Percentiles rank a stretch among this genome's conserved stretches.
Evolutionary conservation across 2,888 invertebrate genomes (phyloP).

Genomic region (Athalia cordata): DNA sequence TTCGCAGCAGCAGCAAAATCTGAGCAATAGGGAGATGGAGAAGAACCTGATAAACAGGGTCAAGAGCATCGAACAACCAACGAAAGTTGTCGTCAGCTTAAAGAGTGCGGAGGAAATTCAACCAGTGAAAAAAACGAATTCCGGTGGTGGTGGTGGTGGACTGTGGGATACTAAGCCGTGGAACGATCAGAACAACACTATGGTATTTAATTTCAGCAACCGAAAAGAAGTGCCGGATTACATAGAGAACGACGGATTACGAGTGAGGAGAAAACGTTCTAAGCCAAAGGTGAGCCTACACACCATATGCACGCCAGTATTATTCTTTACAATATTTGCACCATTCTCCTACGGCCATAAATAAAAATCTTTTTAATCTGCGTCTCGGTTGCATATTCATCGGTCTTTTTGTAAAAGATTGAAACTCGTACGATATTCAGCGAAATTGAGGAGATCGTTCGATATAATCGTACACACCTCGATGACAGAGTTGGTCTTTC

Average conservation of each 20-base stretch:
- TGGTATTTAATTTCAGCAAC: slow-evolving; percentile 92
- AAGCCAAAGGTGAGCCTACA: slow-evolving; percentile 82
- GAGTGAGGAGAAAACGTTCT: slow-evolving; percentile 81
- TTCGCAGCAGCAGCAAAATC: slow-evolving; percentile 69
- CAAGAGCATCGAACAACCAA: slow-evolving; percentile 77
- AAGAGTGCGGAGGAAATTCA: slow-evolving; percentile 71
- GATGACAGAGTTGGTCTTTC: slow-evolving; percentile 41
- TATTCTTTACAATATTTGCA: too few relatives aligned
- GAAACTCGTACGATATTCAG: not conserved
- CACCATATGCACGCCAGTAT: too few relatives aligned
- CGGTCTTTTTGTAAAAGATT: not conserved
- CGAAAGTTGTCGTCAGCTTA: slow-evolving; percentile 73
- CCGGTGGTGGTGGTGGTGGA: slow-evolving; percentile 60
- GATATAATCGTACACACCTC: not conserved
- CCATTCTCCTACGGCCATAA: not conserved
- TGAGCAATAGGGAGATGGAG: slow-evolving; percentile 80
- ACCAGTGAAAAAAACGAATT: slow-evolving; percentile 64
- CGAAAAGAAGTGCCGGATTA: slow-evolving; percentile 93
- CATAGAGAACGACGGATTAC: slow-evolving; percentile 91
- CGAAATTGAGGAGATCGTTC: not conserved
- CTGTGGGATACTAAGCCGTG: slow-evolving; percentile 74
- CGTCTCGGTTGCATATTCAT: not conserved
- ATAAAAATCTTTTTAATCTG: too few relatives aligned
- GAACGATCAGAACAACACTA: slow-evolving; percentile 80
- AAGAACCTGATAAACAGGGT: slow-evolving; percentile 82